Conservation (phyloP, 2,888 invertebrate species). For the Ormia ochracea region DNA sequence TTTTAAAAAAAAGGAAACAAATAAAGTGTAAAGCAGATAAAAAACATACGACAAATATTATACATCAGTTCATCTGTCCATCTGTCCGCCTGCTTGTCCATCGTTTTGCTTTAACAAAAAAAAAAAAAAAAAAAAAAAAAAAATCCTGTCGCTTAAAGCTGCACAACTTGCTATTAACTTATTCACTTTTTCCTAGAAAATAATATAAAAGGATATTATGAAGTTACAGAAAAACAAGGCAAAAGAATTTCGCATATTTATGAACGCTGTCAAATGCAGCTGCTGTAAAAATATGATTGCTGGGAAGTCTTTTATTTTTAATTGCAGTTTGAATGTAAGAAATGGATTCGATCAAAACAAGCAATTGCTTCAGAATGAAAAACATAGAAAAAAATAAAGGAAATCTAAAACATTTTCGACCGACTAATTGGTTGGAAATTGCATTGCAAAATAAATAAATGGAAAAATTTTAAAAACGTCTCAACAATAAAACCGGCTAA, state of each 20-base stretch:
- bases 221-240: background rate
- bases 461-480: too few relatives aligned
- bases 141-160: background rate
- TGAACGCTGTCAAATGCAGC: conserved; percentile 21
- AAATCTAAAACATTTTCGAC: too few relatives aligned
- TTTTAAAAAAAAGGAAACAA: background rate
- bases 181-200: background rate
- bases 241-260: background rate
- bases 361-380: too few relatives aligned
- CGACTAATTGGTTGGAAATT: too few relatives aligned
- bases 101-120: too few relatives aligned
- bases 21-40: too few relatives aligned
- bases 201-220: background rate
- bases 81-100: background rate
- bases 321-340: background rate
- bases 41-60: conserved; percentile 1
- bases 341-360: too few relatives aligned
- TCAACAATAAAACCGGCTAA: too few relatives aligned
- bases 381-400: too few relatives aligned
- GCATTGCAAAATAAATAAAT: too few relatives aligned
- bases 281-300: conserved; percentile 8
- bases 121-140: too few relatives aligned
- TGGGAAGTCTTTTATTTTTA: background rate
- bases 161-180: background rate
- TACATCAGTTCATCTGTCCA: background rate